phyloP scores from a whole-genome alignment of 37 sponge, comb jelly and placozoan genomes.

The Ianthella basta region DNA sequence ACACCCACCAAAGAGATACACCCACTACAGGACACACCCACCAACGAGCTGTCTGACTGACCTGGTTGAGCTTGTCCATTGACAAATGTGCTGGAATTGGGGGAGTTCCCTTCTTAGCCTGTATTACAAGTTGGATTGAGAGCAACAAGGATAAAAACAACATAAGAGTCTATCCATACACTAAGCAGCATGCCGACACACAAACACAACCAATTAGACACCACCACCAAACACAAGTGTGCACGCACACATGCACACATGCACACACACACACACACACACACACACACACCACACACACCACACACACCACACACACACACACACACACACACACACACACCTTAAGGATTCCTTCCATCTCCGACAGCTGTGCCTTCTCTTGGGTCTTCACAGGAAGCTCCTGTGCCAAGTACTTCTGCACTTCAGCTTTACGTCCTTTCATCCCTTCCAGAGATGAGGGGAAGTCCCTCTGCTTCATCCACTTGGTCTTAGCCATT shows the following conservation, averaged over 20 bases:
- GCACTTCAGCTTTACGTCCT: constrained; percentile 26
- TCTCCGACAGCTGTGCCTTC: constrained; percentile 52
- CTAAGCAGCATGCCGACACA: too few relatives aligned
- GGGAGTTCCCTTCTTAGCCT: constrained; percentile 1
- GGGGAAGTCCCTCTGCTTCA: constrained; percentile 56
- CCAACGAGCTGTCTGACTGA: background rate
- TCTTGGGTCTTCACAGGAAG: constrained; percentile 59
- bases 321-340: constrained; percentile 28
- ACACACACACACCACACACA: constrained; percentile 12
- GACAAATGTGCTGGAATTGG: background rate
- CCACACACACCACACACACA: constrained; percentile 32
- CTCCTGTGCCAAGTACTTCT: constrained; percentile 50
- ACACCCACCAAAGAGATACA: too few relatives aligned
- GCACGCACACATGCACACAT: constrained; percentile 14
- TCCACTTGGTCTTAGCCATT: constrained; percentile 32
- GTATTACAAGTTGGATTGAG: background rate
- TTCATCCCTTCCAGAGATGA: constrained; percentile 41
- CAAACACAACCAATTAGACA: background rate
- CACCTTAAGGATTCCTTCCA: constrained; percentile 16
- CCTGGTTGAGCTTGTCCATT: constrained; percentile 29
- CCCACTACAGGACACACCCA: too few relatives aligned
- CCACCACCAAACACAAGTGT: background rate
- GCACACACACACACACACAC: constrained; percentile 28
- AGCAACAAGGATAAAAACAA: too few relatives aligned
- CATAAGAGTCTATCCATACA: too few relatives aligned